Evolutionary conservation across 30 jellyfish, hydroid and myxozoan genomes (phyloP).

Genomic region (Rhopilema esculentum): DNA sequence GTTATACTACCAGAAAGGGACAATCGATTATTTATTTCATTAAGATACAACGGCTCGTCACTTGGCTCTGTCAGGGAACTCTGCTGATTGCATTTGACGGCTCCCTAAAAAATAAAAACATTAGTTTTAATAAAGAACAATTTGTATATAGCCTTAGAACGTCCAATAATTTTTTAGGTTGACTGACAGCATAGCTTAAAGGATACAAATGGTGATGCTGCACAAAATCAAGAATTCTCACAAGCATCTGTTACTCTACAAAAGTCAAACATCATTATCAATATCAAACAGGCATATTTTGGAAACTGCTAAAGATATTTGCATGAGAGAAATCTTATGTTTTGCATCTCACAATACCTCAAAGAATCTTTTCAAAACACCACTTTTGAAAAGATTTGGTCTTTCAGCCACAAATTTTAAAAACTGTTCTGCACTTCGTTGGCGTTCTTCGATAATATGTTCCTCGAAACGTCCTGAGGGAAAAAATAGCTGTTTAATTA

Average conservation of each 20-base stretch:
- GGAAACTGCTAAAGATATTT: too few species aligned
- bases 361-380: constrained; percentile 62
- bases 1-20: constrained; percentile 21
- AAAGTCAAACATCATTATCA: too few species aligned
- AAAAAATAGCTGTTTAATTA: not conserved
- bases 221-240: too few species aligned
- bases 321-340: too few species aligned
- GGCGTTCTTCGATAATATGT: constrained; percentile 89
- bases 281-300: too few species aligned
- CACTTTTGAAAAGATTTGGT: constrained; percentile 60
- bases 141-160: too few species aligned
- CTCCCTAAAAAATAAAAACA: constrained; percentile 20
- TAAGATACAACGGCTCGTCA: constrained; percentile 33
- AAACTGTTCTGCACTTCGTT: constrained; percentile 69
- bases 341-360: constrained; percentile 45
- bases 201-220: too few species aligned
- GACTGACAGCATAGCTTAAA: too few species aligned
- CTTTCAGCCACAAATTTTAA: constrained; percentile 59
- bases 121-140: not conserved
- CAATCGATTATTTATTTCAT: constrained; percentile 18
- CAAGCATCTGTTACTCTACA: too few species aligned
- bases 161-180: too few species aligned
- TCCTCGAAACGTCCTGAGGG: constrained; percentile 88
- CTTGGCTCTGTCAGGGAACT: not conserved
- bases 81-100: constrained; percentile 12